Evolutionary conservation across 2,888 invertebrate species (phyloP), one percentile per base, ranked within the genome.

Genomic region (Eupithecia subumbrata): DNA sequence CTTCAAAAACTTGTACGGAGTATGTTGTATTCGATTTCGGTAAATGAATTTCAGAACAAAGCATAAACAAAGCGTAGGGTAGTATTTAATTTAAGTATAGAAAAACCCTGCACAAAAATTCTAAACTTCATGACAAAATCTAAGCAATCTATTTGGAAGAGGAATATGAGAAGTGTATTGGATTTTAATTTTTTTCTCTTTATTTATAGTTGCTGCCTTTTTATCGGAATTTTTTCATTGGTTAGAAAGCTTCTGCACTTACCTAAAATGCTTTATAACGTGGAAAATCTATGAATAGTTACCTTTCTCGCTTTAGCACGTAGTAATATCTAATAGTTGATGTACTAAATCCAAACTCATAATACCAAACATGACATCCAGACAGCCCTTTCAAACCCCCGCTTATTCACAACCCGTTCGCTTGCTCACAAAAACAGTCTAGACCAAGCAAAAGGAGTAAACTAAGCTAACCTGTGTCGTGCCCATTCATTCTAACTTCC

Each of bases 381-480:
- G 71, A 67, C 66, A 67, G 18, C 34, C 64, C 34, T 18, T 71
- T 66, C 37, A 45, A 64, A 43, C 7, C 22, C 40, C 30, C 14
- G 34, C 40, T n/a, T 67, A 67, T 68, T 68, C 68, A 68, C 8
- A 68, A 66, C 48, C 45, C 63, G 63, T 71, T 71, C 63, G 30
- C 48, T 34, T 66, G 64, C 25, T 71, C 60, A 74, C 43, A 56
- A 71, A 73, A 69, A 78, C 60, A 70, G 66, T 71, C 43, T 73
- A 83, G 83, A 84, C 81, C 67, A 78, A 83, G 76, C 66, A 73
- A 73, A 85, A 83, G 25, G 68, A 43, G 43, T 68, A 82, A 78
- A 76, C 70, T 64, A 63, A 70, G 69, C 75, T 76, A 86, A 88
- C 89, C 88, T 89, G 89, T 83, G 82, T 82, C 84, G 84, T 85